A percentile compares a stretch with the other conserved stretches of the same genome.
Evolutionary conservation across 2,113 vertebrate genomes (phyloP).

Genomic region (Hydropotes inermis): DNA sequence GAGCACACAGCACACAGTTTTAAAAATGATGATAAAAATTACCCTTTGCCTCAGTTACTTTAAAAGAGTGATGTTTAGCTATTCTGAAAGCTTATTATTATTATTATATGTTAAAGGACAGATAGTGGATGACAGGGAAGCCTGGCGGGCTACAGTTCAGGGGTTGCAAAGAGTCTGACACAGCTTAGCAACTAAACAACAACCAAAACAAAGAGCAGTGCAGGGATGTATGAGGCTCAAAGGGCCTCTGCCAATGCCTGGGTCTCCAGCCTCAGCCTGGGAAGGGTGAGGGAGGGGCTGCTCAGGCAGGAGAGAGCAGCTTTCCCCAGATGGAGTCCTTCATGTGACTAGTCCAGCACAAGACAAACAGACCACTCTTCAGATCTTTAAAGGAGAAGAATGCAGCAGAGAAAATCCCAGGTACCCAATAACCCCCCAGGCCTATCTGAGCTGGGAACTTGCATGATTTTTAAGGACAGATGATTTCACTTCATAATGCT

Average conservation of each 20-base stretch:
- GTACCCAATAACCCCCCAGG: background rate
- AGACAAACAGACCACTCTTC: background rate
- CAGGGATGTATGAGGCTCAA: background rate
- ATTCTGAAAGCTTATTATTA: background rate
- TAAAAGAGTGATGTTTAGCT: background rate
- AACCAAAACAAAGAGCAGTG: background rate
- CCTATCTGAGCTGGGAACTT: background rate
- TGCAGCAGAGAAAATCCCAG: background rate
- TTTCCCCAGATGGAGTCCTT: background rate
- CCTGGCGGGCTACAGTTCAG: background rate
- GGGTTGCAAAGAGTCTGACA: background rate
- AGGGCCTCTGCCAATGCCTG: background rate
- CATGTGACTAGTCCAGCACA: background rate
- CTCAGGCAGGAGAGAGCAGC: background rate
- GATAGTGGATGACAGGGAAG: background rate
- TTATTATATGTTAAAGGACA: background rate
- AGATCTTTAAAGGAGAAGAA: constrained; percentile 15
- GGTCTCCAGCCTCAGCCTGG: background rate
- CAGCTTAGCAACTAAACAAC: background rate
- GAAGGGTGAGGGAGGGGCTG: background rate
- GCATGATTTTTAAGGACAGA: background rate
- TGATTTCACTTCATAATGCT: background rate
- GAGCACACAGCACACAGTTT: background rate
- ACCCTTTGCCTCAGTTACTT: background rate
- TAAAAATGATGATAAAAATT: background rate